Evolutionary conservation across 2,888 invertebrate species (phyloP), one percentile per base, ranked within the genome.

Genomic region (Drosophila tripunctata): DNA sequence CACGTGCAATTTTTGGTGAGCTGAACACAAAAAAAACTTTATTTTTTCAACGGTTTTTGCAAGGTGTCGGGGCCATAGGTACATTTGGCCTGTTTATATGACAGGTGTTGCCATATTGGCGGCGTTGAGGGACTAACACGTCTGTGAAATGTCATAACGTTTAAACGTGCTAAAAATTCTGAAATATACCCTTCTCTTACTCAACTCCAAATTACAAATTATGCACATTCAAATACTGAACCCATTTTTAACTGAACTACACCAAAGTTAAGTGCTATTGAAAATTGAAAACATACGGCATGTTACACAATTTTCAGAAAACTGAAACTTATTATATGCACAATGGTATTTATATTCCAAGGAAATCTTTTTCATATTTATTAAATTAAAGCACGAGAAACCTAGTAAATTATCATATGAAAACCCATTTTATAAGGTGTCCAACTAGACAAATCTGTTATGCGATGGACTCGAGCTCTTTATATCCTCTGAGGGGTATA

Each of bases 131-230:
- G 78, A 81, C 80, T 77, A 73, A 74, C 82, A 84, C 80, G 84
- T 86, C 72, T 87, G 75, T 73, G 70, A 87, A 82, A 87, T 87
- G 88, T 88, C 88, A 88, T 88, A 88, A 88, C 88, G 88, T 79
- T 88, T 80, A 88, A 88, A 88, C 88, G 88, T 88, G 88, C 74
- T 62, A 65, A 75, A 87, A 79, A 87, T 87, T 75, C 69, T 57
- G 57, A 81, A 83, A 79, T 72, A 33, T 36, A 10, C 27, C 19
- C 19, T 12, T 48, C 1, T 10, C 27, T 8, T 10, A n/a, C 31
- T 4, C n/a, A 15, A 7, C 12, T 12, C 27, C 10, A 10, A 15
- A 58, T 48, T 33, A 14, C 43, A 58, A 69, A 60, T 51, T 51
- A 51, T 40, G 43, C 55, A 40, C 22, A 50, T 15, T 15, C 31